Conservation (phyloP, 1,140 invertebrate species). For the Metopolophium dirhodum region DNA sequence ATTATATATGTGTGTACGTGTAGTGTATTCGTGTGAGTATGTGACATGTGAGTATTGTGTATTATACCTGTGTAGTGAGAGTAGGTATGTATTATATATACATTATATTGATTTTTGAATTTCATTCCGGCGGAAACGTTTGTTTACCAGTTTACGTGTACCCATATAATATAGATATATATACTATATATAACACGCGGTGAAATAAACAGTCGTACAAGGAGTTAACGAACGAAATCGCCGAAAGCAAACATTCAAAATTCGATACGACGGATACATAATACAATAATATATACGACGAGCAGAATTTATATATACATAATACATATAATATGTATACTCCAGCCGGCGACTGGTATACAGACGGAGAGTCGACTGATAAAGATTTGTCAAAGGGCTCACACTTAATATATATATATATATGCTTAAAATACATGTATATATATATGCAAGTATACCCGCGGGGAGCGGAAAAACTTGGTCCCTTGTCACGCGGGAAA, state of each 20-base stretch:
- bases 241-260: constrained; percentile 19
- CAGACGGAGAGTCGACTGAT: neutral
- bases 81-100: neutral
- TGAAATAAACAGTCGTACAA: neutral
- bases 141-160: neutral
- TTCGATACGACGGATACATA: neutral
- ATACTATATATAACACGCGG: neutral
- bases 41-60: neutral
- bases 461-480: neutral
- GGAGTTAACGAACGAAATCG: constrained; percentile 17
- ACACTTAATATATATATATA: neutral
- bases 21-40: neutral
- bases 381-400: neutral
- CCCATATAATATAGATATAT: neutral
- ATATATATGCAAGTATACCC: neutral
- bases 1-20: too few species aligned
- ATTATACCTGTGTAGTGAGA: neutral
- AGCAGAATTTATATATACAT: neutral
- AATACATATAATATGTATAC: neutral
- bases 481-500: neutral
- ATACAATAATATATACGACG: neutral
- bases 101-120: neutral
- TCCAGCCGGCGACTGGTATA: neutral
- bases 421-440: too few species aligned
- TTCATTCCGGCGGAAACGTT: neutral